Evolutionary conservation across 2,888 invertebrate species (phyloP), one percentile per base, ranked within the genome.

Genomic region (Trachelus troglodyta): DNA sequence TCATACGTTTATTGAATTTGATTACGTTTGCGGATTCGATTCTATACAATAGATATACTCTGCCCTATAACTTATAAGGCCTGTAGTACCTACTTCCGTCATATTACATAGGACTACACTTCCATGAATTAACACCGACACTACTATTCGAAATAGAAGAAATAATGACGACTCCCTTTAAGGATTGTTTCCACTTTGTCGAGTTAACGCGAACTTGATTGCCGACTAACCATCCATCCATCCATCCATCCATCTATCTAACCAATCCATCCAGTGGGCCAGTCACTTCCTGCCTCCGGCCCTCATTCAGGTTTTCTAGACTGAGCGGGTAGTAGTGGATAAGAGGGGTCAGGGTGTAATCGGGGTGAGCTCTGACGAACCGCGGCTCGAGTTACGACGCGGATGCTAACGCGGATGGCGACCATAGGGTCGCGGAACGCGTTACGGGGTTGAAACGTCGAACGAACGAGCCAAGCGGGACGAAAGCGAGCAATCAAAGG

Each of bases 401-500:
- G 34, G 68, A 69, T 30, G 33, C 12, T 56, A 23, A 75, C 30
- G 69, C 34, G 75, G 73, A 71, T 40, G 56, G 75, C 75, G 73
- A 74, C 74, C 68, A 30, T 68, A 35, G 80, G 80, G 77, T 76
- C 73, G 73, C 40, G 75, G 74, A 75, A 80, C 79, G 81, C 81
- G 71, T 71, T 71, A 71, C 40, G 37, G 31, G 69, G 75, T 69
- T 71, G 75, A 23, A 56, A 56, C 75, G 78, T 79, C 80, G 83
- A 78, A 77, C 81, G 80, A 84, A 76, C 86, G 86, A 87, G 81
- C 87, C 85, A 84, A 87, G 85, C 87, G 88, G 84, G 85, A 90
- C 91, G 89, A 90, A 90, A 91, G 89, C 89, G 87, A 90, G 89
- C 90, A 91, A 91, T 91, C 91, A 91, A 91, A 91, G 91, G 85